Percentiles rank a stretch among this genome's conserved stretches.
phyloP scores from a whole-genome alignment of 2,113 vertebrate genomes.

The Dicrurus megarhynchus region DNA sequence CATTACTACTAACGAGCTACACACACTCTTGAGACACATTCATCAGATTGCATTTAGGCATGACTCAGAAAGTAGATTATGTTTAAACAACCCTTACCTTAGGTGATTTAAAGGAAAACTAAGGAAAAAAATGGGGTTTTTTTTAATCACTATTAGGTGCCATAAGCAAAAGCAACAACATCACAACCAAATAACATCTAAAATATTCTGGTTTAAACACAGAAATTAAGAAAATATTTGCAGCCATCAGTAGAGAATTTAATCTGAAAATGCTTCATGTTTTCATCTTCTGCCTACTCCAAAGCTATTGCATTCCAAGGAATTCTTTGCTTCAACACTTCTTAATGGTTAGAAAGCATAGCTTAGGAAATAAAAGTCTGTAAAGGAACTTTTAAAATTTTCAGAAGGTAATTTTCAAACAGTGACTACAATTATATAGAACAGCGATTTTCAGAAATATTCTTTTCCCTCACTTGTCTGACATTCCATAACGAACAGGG shows the following conservation, averaged over 20 bases:
- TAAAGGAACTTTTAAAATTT: neutral
- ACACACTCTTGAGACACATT: neutral
- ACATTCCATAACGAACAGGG: neutral
- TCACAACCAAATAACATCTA: neutral
- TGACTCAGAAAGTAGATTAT: neutral
- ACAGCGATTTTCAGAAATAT: neutral
- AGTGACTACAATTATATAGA: neutral
- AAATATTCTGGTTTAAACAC: neutral
- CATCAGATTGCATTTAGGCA: neutral
- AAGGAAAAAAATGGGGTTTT: rapidly evolving
- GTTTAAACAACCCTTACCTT: neutral
- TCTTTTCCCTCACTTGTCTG: neutral
- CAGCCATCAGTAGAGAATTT: neutral
- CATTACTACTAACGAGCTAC: neutral
- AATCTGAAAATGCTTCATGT: neutral
- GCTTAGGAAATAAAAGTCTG: neutral
- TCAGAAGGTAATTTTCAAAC: neutral
- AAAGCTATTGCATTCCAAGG: neutral
- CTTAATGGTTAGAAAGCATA: neutral
- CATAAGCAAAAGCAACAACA: neutral
- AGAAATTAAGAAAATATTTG: neutral
- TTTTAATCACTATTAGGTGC: neutral
- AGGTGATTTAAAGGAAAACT: too few species aligned
- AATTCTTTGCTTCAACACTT: neutral
- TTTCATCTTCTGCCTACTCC: neutral